Percentiles rank a stretch among this genome's conserved stretches.
Conservation (phyloP, 2,888 invertebrate genomes). For the Cephus pygmeus region DNA sequence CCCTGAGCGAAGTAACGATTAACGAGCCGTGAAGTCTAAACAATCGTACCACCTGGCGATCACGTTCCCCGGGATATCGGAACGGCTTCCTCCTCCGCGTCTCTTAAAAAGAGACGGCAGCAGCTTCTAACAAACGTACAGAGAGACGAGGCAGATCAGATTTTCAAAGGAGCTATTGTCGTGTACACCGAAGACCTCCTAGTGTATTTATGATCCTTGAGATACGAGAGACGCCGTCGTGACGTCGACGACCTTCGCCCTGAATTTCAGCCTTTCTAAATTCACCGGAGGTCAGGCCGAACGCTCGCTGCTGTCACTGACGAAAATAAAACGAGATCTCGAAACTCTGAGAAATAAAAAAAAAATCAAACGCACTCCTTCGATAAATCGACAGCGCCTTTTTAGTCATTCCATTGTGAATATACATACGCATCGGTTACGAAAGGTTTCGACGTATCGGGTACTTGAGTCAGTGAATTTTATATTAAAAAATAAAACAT, state of each 20-base stretch:
- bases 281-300: constrained; percentile 22
- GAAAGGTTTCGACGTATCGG: background rate
- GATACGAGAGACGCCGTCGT: constrained; percentile 17
- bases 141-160: background rate
- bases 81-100: background rate
- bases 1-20: background rate
- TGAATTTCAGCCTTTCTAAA: constrained; percentile 39
- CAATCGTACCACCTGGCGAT: background rate
- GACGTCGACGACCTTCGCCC: constrained; percentile 38
- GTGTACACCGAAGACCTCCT: background rate
- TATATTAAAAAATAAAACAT: background rate
- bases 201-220: background rate
- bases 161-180: background rate
- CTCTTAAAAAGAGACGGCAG: background rate
- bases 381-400: background rate
- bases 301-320: constrained; percentile 18
- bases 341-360: constrained; percentile 18
- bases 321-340: constrained; percentile 31
- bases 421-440: background rate
- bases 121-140: background rate
- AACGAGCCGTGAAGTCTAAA: background rate
- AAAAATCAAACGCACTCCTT: constrained; percentile 10
- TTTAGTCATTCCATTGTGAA: background rate
- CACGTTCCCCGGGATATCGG: background rate
- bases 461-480: background rate